Evolutionary conservation across 92 coral and sea anemone genomes (phyloP).

Genomic region (Zoanthus sociatus): DNA sequence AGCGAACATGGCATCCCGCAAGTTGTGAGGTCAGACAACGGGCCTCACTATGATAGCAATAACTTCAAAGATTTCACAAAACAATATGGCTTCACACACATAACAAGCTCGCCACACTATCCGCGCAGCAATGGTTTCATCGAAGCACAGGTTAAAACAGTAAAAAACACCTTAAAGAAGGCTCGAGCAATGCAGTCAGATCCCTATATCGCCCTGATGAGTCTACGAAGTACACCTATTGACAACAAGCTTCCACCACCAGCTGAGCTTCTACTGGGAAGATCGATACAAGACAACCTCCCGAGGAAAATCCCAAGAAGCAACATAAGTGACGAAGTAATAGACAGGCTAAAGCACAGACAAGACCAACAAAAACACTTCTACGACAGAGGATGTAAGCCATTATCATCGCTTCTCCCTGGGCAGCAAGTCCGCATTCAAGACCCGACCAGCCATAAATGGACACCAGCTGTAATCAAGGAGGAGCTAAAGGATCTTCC

Average conservation of each 20-base stretch:
- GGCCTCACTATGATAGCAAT: not conserved
- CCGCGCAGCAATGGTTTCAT: conserved; percentile 41
- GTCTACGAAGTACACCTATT: too few relatives aligned
- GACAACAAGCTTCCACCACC: conserved; percentile 48
- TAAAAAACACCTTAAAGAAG: conserved; percentile 15
- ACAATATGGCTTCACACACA: not conserved
- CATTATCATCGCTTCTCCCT: conserved; percentile 29
- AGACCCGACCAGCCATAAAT: not conserved
- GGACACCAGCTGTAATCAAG: conserved; percentile 59
- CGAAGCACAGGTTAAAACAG: conserved; percentile 40
- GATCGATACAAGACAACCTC: conserved; percentile 15
- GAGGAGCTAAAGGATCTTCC: not conserved
- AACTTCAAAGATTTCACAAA: not conserved
- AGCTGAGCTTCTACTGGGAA: conserved; percentile 63
- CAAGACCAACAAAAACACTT: conserved; percentile 49
- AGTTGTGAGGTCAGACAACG: not conserved
- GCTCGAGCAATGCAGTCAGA: conserved; percentile 49
- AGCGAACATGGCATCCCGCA: not conserved
- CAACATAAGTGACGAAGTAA: conserved; percentile 43
- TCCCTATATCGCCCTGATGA: too few relatives aligned
- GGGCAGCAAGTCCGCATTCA: too few relatives aligned
- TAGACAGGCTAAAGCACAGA: conserved; percentile 56
- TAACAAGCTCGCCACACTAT: not conserved
- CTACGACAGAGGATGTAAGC: not conserved
- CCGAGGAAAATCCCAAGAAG: conserved; percentile 45